These are phyloP conservation scores for Eidolon dupreanum DNA, from an alignment of 2,797 vertebrate genomes.

Conservation along the genomic window DNA sequence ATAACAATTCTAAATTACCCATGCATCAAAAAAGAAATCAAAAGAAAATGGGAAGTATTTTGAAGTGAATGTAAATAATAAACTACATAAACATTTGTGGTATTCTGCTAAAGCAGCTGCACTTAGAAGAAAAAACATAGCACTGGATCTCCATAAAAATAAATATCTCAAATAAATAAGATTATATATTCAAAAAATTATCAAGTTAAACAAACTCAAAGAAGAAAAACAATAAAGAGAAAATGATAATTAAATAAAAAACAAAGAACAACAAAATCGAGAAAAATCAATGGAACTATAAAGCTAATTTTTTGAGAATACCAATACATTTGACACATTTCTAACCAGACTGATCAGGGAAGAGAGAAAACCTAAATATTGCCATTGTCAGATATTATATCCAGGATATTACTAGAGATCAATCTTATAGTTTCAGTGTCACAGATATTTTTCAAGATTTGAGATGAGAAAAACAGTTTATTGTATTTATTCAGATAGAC, in stretches of 20 bases:
- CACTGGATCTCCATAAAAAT: not conserved
- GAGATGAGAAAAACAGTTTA: not conserved
- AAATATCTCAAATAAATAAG: not conserved
- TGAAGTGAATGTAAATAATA: not conserved
- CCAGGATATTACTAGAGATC: not conserved
- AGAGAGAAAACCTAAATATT: not conserved
- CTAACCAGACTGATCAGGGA: not conserved
- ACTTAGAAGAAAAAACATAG: not conserved
- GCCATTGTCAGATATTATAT: not conserved
- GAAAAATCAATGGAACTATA: not conserved
- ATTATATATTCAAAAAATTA: not conserved
- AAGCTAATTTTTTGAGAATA: not conserved
- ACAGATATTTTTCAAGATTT: not conserved
- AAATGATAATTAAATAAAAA: not conserved
- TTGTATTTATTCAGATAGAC: not conserved
- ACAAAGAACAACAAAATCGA: not conserved
- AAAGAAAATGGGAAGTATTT: not conserved
- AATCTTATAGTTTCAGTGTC: not conserved
- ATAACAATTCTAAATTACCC: not conserved
- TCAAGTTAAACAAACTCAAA: not conserved
- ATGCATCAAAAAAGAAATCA: not conserved
- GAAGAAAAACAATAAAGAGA: not conserved
- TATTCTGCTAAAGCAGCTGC: not conserved
- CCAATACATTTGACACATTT: not conserved
- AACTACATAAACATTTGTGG: not conserved